Evolutionary conservation across 35 echinoderm and acorn worm genomes (phyloP), one percentile per base, ranked within the genome.

Genomic region (Apostichopus parvimensis): DNA sequence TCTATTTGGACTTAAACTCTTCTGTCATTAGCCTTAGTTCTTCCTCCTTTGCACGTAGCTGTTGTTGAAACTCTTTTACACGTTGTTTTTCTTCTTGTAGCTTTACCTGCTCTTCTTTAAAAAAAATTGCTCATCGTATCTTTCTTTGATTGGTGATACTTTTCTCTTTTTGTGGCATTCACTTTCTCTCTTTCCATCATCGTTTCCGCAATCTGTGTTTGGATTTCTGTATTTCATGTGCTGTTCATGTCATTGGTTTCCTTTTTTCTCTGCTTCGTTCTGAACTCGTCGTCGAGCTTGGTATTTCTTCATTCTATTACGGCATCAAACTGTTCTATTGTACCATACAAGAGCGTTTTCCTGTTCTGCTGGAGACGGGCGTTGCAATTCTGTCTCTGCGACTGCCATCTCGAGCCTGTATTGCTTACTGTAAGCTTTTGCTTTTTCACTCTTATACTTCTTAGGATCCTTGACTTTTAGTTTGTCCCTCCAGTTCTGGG

Each of bases 41-140:
- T 25, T 55, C n/a, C 45, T 90, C 76, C 62, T 80, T 82, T 73
- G 12, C 53, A 55, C 91, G 8, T 73, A 91, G 54, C 53, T 91
- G 78, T 80, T 80, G 78, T 80, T 80, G 7, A 25, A 80, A 2
- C 22, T 78, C 34, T 66, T 93, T 57, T 68, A 88, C 52, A 80
- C 57, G 28, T 54, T 79, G 24, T 15, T 5, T 45, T 20, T 65
- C 59, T 23, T 86, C 83, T 9, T 65, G 9, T 45, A 86, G 15
- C 14, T 4, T 57, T 9, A 60, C 14, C 18, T 86, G 11, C 55
- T 86, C 8, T 23, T 86, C 83, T 12, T 86, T 5, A 57, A 5
- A 65, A 11, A 65, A 5, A 11, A 9, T 57, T 25, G 11, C 24
- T 86, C 8, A 57, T n/a, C 6, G 10, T 56, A 25, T 86, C 59